Percentiles rank a stretch among this genome's conserved stretches.
These are phyloP conservation scores for Tonatia bakeri DNA, from an alignment of 2,113 vertebrate genomes.

Conservation along the genomic window DNA sequence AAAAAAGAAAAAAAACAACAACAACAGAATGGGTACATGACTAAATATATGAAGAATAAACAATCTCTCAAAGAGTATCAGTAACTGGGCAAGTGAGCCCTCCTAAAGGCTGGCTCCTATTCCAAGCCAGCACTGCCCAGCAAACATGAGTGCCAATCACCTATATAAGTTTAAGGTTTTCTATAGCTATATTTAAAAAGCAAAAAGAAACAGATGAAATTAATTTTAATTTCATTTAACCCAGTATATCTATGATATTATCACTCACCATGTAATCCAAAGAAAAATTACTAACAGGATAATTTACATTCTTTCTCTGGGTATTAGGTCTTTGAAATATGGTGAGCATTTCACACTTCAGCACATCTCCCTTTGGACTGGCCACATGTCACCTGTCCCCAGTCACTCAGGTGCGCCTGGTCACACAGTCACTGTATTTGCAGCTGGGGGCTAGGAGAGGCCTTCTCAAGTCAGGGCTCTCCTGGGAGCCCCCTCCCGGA, in stretches of 20 bases:
- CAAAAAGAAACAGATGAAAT: not conserved
- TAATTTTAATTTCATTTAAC: not conserved
- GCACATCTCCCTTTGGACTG: not conserved
- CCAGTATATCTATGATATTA: not conserved
- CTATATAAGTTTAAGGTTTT: accelerated
- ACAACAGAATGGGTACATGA: accelerated
- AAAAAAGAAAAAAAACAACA: too few relatives aligned
- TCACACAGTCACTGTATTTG: not conserved
- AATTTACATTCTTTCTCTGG: not conserved
- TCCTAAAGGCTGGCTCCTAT: not conserved
- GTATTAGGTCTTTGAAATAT: not conserved
- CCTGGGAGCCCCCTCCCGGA: accelerated
- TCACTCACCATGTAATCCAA: not conserved
- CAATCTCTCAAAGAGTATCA: not conserved
- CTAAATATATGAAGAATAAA: not conserved
- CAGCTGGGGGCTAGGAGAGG: not conserved
- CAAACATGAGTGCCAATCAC: not conserved
- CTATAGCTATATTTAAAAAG: not conserved
- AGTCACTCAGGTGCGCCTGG: not conserved
- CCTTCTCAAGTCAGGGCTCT: not conserved
- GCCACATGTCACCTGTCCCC: too few relatives aligned
- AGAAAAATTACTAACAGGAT: not conserved
- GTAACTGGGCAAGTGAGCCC: not conserved
- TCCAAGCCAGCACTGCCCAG: not conserved
- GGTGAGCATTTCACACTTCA: too few relatives aligned